Evolutionary conservation across 2,888 invertebrate species (phyloP), one percentile per base, ranked within the genome.

Genomic region (Drosophila multiciliata): DNA sequence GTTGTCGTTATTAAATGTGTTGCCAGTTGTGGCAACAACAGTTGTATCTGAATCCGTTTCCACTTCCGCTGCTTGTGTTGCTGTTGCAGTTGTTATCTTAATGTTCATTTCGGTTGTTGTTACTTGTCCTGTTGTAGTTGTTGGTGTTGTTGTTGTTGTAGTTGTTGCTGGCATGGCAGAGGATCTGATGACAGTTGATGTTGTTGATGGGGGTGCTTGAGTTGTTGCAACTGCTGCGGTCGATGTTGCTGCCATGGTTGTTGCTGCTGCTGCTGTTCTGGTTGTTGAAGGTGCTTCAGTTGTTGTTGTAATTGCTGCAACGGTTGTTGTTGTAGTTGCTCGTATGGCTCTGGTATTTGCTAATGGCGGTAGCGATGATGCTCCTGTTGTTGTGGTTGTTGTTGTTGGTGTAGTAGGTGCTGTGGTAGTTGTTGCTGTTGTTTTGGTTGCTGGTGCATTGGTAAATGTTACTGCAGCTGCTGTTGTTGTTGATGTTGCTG

Each of bases 221-320:
- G 33, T 33, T 32, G 36, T 48, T 38, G 55, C 35, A 32, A 32
- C 8, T 20, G 60, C 42, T 50, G 55, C 40, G 8, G 57, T 57
- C n/a, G 62, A 59, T 6, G 59, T 32, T 32, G 55, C 32, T 32
- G 32, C 33, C 36, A 65, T 38, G n/a, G 59, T 40, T 35, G 72
- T 60, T 42, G 69, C 67, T 12, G 76, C 66, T 33, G 55, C 55
- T 50, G 59, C 40, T 15, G 9, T 7, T 26, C 49, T 20, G 23
- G 57, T 54, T 26, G 66, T 33, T 61, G 61, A 2, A 7, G 48
- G 7, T 3, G 26, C 17, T 4, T n/a, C 12, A n/a, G 50, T 26
- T 15, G 68, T 62, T 64, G 80, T 63, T 50, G 74, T 70, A 48
- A 73, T 45, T 55, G 69, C 66, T 7, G 59, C 45, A 29, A 66